These are phyloP conservation scores for Phoenicopterus ruber DNA, from an alignment of 2,113 vertebrate genomes.

Conservation along the genomic window DNA sequence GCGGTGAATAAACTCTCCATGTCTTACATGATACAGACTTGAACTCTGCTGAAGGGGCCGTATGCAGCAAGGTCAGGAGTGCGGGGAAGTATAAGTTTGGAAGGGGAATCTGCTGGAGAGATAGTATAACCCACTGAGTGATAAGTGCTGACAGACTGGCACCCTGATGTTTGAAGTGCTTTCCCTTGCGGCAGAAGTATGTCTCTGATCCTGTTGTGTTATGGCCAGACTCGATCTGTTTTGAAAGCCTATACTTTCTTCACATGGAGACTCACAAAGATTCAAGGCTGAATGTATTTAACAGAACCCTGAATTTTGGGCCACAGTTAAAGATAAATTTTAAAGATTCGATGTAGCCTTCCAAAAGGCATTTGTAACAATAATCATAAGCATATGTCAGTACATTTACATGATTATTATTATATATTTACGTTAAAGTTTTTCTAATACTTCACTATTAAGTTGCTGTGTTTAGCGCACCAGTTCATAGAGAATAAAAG, in stretches of 20 bases:
- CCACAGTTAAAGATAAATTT: background rate
- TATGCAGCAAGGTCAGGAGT: slow-evolving; percentile 22
- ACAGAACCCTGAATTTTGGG: slow-evolving; percentile 9
- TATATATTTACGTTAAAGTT: background rate
- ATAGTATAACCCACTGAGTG: slow-evolving; percentile 39
- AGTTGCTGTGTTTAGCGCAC: background rate
- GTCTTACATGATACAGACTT: background rate
- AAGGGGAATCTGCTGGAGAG: slow-evolving; percentile 37
- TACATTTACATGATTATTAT: background rate
- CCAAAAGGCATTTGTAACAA: background rate
- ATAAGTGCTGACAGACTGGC: slow-evolving; percentile 56
- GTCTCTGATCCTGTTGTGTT: slow-evolving; percentile 33
- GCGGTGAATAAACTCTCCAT: background rate
- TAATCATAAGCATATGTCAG: slow-evolving; percentile 5
- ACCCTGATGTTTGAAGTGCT: slow-evolving; percentile 47
- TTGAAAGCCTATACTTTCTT: slow-evolving; percentile 23
- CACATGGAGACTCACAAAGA: background rate
- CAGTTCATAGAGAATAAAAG: slow-evolving; percentile 1
- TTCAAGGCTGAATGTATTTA: background rate
- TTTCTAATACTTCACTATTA: slow-evolving; percentile 3
- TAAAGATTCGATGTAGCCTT: background rate
- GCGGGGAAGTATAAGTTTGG: slow-evolving; percentile 33
- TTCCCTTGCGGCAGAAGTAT: slow-evolving; percentile 1
- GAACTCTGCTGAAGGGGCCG: background rate
- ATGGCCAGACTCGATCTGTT: slow-evolving; percentile 13